phyloP scores from a whole-genome alignment of 2,888 invertebrate species.

The Vanessa cardui region DNA sequence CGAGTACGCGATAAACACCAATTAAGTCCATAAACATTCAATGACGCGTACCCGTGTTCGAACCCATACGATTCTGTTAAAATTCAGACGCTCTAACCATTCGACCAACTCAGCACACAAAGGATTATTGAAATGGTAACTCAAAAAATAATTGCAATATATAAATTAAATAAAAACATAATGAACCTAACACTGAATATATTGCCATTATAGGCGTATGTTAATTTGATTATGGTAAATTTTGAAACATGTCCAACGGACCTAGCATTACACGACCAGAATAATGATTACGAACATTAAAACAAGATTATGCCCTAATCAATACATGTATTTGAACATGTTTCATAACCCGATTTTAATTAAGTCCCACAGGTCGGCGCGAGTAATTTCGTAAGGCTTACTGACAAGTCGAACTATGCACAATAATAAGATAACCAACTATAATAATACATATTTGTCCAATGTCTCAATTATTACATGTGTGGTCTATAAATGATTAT shows the following conservation, averaged over 20 bases:
- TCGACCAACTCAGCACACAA: too few species aligned
- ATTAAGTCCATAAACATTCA: too few species aligned
- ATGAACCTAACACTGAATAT: slow-evolving; percentile 19
- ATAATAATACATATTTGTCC: slow-evolving; percentile 63
- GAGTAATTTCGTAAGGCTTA: slow-evolving; percentile 49
- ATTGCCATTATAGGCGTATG: slow-evolving; percentile 32
- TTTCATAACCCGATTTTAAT: slow-evolving; percentile 60
- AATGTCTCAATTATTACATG: slow-evolving; percentile 77
- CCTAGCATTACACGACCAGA: slow-evolving; percentile 58
- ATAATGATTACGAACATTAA: slow-evolving; percentile 64
- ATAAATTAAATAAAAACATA: neutral
- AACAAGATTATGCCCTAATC: slow-evolving; percentile 65
- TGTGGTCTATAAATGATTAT: slow-evolving; percentile 76
- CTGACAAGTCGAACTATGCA: slow-evolving; percentile 50
- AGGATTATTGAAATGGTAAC: too few species aligned
- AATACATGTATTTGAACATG: slow-evolving; percentile 53
- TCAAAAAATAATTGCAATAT: neutral
- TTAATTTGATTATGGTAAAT: slow-evolving; percentile 46
- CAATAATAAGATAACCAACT: slow-evolving; percentile 51
- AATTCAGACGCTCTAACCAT: too few species aligned
- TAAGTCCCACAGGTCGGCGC: slow-evolving; percentile 48
- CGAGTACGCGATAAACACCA: too few species aligned
- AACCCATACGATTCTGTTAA: too few species aligned
- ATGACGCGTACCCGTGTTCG: too few species aligned
- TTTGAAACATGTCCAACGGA: slow-evolving; percentile 51